Conservation (phyloP, 2,888 invertebrate genomes). For the Apoderus coryli region DNA sequence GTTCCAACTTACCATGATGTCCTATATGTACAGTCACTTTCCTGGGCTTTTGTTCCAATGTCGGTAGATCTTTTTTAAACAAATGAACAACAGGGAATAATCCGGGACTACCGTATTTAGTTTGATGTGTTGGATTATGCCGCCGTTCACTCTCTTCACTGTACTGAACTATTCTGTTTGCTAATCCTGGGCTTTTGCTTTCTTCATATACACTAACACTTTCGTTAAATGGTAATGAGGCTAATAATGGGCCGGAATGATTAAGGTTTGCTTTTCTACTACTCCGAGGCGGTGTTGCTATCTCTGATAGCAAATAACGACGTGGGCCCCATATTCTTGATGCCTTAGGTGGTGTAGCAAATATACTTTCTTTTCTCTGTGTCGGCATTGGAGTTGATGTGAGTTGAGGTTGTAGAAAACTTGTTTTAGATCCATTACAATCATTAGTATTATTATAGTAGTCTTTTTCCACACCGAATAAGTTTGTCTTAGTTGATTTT, state of each 20-base stretch:
- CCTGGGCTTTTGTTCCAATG: slow-evolving; percentile 24
- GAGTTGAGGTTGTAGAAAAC: too few relatives aligned
- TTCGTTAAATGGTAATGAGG: slow-evolving; percentile 34
- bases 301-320: slow-evolving; percentile 22
- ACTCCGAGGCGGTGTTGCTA: slow-evolving; percentile 17
- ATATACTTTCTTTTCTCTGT: too few relatives aligned
- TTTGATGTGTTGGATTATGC: slow-evolving; percentile 25
- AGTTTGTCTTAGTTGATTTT: too few relatives aligned
- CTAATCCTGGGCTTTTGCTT: slow-evolving; percentile 37
- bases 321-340: too few relatives aligned
- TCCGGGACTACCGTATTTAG: slow-evolving; percentile 33
- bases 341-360: too few relatives aligned
- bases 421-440: too few relatives aligned
- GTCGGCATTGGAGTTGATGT: too few relatives aligned
- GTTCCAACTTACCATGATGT: slow-evolving; percentile 27
- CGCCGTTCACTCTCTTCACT: slow-evolving; percentile 27
- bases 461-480: too few relatives aligned
- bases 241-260: slow-evolving; percentile 30
- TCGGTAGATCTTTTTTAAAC: slow-evolving; percentile 32
- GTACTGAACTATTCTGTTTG: slow-evolving; percentile 37
- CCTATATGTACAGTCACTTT: slow-evolving; percentile 26
- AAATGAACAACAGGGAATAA: slow-evolving; percentile 37
- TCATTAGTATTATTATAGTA: too few relatives aligned
- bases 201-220: slow-evolving; percentile 36
- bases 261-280: slow-evolving; percentile 16